Evolutionary conservation across 2,113 vertebrate species (phyloP), one percentile per base, ranked within the genome.

Genomic region (Tachycineta bicolor): DNA sequence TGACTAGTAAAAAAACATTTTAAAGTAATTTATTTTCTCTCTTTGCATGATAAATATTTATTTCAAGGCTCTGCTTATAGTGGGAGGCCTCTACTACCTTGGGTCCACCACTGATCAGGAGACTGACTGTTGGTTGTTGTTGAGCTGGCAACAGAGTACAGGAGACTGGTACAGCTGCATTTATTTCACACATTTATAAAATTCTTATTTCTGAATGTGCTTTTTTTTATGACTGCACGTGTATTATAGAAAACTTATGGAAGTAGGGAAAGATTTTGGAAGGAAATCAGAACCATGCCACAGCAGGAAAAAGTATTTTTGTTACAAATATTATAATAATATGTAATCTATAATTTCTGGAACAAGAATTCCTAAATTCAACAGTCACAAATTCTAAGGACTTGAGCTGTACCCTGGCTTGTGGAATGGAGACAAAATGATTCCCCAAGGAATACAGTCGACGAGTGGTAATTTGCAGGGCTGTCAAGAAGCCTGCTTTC

Each of bases 1-100:
- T 83, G 64, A 68, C 29, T 94, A 44, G 22, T 68, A 80, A 80
- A 95, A 37, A 95, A 89, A 43, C 14, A 81, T 89, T 90, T 89
- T 25, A 26, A 96, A 89, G 23, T 71, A 1, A 74, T 92, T 81
- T 78, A 60, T 93, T 87, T 96, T 60, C 28, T 90, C 33, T 79
- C 37, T 68, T 89, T 68, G 55, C 59, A 52, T 41, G 60, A 74
- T 71, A 81, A 93, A 91, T 25, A 86, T 91, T 78, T 93, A 78
- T 86, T 89, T 95, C 26, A 75, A 78, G 41, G 21, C 28, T 86
- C 18, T 94, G 29, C 39, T 83, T 81, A 11, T 64, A 71, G 60
- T 39, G 33, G 47, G 64, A 86, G 44, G 22, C 53, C 64, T 70
- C 15, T 81, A 70, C 52, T 62, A 29, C 41, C 37, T 59, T 77